phyloP scores from a whole-genome alignment of 2,797 vertebrate species.

The Girardinus metallicus region DNA sequence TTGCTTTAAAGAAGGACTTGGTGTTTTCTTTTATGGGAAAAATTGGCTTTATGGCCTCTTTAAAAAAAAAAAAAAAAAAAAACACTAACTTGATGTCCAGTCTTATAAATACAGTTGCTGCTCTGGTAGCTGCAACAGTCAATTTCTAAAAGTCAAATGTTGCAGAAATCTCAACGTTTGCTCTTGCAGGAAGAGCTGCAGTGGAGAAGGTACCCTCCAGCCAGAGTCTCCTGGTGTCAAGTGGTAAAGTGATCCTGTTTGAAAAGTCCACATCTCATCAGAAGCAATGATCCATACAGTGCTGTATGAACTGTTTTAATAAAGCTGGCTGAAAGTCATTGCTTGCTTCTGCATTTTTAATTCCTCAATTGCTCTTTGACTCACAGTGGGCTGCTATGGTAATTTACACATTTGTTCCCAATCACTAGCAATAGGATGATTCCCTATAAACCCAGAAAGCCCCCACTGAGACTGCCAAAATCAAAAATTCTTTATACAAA shows the following conservation, averaged over 20 bases:
- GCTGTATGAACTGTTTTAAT: slow-evolving; percentile 47
- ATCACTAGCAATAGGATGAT: not conserved
- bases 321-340: slow-evolving; percentile 46
- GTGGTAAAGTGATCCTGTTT: slow-evolving; percentile 65
- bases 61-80: no score
- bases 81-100: not conserved
- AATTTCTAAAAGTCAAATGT: not conserved
- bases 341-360: not conserved
- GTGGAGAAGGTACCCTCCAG: not conserved
- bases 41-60: not conserved
- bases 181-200: slow-evolving; percentile 60
- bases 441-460: not conserved
- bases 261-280: not conserved
- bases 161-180: not conserved
- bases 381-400: not conserved
- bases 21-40: not conserved
- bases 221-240: slow-evolving; percentile 67
- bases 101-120: not conserved
- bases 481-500: no score
- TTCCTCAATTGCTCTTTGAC: not conserved
- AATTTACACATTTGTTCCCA: no score
- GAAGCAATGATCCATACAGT: not conserved
- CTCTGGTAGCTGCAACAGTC: not conserved
- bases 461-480: no score
- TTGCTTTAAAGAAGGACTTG: not conserved